A percentile compares a stretch with the other conserved stretches of the same genome.
phyloP scores from a whole-genome alignment of 1,140 invertebrate species.

The Drosophila guanche region DNA sequence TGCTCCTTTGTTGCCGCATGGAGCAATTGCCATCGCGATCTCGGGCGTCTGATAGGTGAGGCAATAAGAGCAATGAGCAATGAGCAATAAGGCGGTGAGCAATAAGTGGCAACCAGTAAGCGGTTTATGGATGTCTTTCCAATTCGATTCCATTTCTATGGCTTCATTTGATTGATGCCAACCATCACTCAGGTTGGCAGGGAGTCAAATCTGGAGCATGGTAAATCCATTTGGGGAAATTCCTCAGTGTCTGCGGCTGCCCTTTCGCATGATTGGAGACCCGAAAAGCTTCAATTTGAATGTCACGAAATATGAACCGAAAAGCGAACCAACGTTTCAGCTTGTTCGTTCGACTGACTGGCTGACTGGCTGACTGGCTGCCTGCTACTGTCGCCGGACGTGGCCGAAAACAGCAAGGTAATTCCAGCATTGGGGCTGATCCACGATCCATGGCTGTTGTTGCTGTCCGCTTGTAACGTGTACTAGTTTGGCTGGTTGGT shows the following conservation, averaged over 20 bases:
- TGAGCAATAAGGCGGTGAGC: no score
- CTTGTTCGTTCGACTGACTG: slow-evolving; percentile 35
- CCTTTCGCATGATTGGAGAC: slow-evolving; percentile 47
- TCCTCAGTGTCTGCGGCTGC: slow-evolving; percentile 27
- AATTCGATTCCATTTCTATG: background rate
- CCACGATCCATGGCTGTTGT: slow-evolving; percentile 6
- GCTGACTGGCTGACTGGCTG: slow-evolving; percentile 50
- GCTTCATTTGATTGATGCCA: background rate
- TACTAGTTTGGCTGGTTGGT: slow-evolving; percentile 43
- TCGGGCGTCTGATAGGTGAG: no score
- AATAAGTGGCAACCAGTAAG: slow-evolving; percentile 15
- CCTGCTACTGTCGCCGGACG: slow-evolving; percentile 43
- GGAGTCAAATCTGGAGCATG: slow-evolving; percentile 29
- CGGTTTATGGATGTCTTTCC: slow-evolving; percentile 38
- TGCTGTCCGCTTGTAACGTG: slow-evolving; percentile 34
- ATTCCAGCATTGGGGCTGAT: slow-evolving; percentile 32
- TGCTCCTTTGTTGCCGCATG: slow-evolving; percentile 38
- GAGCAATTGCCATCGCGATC: slow-evolving; percentile 43
- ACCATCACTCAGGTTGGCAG: slow-evolving; percentile 8
- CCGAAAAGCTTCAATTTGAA: slow-evolving; percentile 60
- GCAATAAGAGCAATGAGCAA: no score
- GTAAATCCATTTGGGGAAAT: slow-evolving; percentile 29
- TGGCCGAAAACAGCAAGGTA: slow-evolving; percentile 50
- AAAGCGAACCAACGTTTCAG: slow-evolving; percentile 26
- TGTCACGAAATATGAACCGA: slow-evolving; percentile 64